phyloP scores from a whole-genome alignment of 2,113 vertebrate genomes.

The Chroicocephalus ridibundus region DNA sequence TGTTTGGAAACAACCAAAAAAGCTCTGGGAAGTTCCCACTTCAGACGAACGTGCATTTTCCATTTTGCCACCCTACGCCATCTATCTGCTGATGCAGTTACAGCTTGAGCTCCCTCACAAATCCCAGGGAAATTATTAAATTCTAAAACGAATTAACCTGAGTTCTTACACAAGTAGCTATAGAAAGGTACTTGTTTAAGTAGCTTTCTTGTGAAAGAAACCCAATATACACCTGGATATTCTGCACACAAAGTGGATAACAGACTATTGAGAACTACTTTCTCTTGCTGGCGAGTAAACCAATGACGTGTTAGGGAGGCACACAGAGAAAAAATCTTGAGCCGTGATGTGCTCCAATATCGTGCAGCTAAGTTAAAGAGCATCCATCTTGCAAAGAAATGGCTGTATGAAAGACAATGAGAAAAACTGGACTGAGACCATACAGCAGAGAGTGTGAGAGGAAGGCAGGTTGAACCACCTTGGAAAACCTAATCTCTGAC shows the following conservation, averaged over 20 bases:
- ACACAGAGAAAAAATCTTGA: background rate
- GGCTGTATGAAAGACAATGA: background rate
- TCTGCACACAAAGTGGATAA: background rate
- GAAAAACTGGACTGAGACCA: background rate
- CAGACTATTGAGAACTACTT: background rate
- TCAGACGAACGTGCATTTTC: background rate
- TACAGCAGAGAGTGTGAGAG: background rate
- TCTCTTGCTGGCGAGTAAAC: background rate
- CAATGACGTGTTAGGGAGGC: background rate
- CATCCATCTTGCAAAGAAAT: background rate
- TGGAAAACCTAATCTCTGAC: background rate
- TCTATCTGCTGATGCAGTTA: background rate
- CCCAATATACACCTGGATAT: background rate
- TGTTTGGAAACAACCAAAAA: background rate
- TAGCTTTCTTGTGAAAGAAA: too few species aligned
- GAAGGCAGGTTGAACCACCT: background rate
- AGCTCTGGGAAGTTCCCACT: background rate
- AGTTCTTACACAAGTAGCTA: background rate
- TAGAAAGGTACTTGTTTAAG: background rate
- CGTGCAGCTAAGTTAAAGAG: background rate
- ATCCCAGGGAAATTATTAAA: background rate
- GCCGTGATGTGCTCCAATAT: background rate
- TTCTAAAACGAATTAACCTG: background rate
- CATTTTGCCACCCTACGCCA: background rate
- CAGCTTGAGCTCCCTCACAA: background rate